A percentile compares a stretch with the other conserved stretches of the same genome.
Conservation (phyloP, 2,797 vertebrate genomes). For the Lateolabrax maculatus region DNA sequence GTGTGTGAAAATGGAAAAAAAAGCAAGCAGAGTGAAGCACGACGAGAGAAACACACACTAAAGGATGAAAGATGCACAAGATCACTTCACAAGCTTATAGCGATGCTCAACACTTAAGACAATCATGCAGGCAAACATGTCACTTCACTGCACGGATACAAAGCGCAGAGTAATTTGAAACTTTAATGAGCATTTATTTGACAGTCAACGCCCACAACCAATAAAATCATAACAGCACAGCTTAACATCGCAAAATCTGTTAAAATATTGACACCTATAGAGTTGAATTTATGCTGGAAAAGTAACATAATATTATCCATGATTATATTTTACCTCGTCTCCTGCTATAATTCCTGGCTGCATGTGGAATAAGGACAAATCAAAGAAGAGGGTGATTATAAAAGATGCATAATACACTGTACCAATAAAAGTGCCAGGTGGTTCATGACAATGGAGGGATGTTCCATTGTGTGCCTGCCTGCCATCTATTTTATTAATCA, state of each 20-base stretch:
- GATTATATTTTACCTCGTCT: slow-evolving; percentile 95
- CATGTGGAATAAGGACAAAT: slow-evolving; percentile 92
- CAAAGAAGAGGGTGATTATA: slow-evolving; percentile 83
- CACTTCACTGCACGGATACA: slow-evolving; percentile 45
- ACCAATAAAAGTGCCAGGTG: slow-evolving; percentile 49
- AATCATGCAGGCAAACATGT: slow-evolving; percentile 70
- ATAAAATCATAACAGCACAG: slow-evolving; percentile 27
- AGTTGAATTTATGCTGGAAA: slow-evolving; percentile 21
- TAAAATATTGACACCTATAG: slow-evolving; percentile 19
- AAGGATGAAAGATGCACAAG: slow-evolving; percentile 37
- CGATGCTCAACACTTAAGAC: slow-evolving; percentile 44
- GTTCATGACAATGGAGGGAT: slow-evolving; percentile 38
- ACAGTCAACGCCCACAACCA: slow-evolving; percentile 15
- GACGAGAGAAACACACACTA: slow-evolving; percentile 21
- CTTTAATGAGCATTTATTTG: slow-evolving; percentile 1
- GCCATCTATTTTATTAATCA: slow-evolving; percentile 36
- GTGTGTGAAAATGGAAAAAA: slow-evolving; percentile 21
- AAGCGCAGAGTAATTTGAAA: slow-evolving; percentile 25
- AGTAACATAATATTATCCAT: slow-evolving; percentile 27
- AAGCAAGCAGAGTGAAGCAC: slow-evolving; percentile 40
- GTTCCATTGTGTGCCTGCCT: slow-evolving; percentile 8
- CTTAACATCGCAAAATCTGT: slow-evolving; percentile 32
- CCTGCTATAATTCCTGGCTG: slow-evolving; percentile 99
- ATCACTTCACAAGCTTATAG: slow-evolving; percentile 37
- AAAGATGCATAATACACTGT: slow-evolving; percentile 48